These are phyloP conservation scores for Larimichthys crocea DNA, from an alignment of 2,113 vertebrate species.

Conservation along the genomic window DNA sequence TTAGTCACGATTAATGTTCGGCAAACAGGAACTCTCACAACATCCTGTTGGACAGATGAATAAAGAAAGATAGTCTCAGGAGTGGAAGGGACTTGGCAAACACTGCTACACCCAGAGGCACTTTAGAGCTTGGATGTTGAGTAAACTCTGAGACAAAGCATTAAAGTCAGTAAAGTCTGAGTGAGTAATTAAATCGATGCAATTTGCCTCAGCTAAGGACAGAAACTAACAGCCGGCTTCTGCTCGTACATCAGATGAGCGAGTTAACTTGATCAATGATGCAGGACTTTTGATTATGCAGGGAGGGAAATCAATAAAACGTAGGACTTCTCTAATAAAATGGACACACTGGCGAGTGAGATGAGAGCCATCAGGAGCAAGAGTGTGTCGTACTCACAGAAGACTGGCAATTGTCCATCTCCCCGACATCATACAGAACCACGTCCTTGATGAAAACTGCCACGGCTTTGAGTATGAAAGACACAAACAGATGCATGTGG, in stretches of 20 bases:
- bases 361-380: neutral
- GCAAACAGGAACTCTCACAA: conserved; percentile 75
- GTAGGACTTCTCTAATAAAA: neutral
- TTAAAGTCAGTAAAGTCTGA: conserved; percentile 28
- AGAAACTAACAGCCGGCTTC: conserved; percentile 1
- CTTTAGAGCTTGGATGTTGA: conserved; percentile 36
- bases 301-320: conserved; percentile 20
- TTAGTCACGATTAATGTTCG: conserved; percentile 50
- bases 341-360: neutral
- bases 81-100: conserved; percentile 74
- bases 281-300: conserved; percentile 6
- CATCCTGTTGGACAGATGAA: conserved; percentile 69
- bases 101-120: conserved; percentile 71
- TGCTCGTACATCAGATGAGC: neutral
- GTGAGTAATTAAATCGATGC: conserved; percentile 17
- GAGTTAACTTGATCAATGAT: conserved; percentile 5
- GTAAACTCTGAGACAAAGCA: conserved; percentile 60
- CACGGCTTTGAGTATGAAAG: conserved; percentile 93
- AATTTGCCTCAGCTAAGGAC: conserved; percentile 14
- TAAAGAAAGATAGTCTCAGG: conserved; percentile 44
- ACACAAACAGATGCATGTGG: conserved; percentile 94
- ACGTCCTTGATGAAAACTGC: conserved; percentile 94
- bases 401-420: conserved; percentile 85
- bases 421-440: conserved; percentile 86
- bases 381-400: conserved; percentile 85